A percentile compares a stretch with the other conserved stretches of the same genome.
Conservation (phyloP, 2,888 invertebrate species). For the Augiades crinisus region DNA sequence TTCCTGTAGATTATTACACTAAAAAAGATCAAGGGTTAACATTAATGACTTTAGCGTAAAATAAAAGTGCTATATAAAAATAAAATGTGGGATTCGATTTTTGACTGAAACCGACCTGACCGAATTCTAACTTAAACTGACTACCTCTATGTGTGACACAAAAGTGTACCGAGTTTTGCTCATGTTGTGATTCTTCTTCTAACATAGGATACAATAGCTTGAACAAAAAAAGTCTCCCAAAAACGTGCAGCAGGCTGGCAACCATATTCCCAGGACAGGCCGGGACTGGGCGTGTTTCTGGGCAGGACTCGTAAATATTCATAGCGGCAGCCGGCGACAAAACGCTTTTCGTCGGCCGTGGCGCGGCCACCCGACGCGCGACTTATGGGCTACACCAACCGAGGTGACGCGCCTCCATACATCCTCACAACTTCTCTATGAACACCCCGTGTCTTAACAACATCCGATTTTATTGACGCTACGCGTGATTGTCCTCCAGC, state of each 20-base stretch:
- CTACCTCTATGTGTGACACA: too few species aligned
- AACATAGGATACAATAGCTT: too few species aligned
- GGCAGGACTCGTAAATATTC: slow-evolving; percentile 66
- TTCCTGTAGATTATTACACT: too few species aligned
- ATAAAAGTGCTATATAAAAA: too few species aligned
- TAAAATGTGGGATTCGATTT: too few species aligned
- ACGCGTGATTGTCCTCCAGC: not conserved
- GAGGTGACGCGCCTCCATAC: slow-evolving; percentile 42
- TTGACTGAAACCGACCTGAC: too few species aligned
- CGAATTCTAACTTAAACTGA: too few species aligned
- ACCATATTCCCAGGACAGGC: slow-evolving; percentile 27
- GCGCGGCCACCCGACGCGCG: slow-evolving; percentile 66
- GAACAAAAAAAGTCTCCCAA: not conserved
- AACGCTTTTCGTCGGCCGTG: slow-evolving; percentile 58
- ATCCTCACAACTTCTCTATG: slow-evolving; percentile 18
- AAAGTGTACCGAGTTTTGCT: too few species aligned
- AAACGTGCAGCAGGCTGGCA: not conserved
- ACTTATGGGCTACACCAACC: slow-evolving; percentile 53
- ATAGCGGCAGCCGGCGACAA: slow-evolving; percentile 62
- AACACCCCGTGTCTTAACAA: not conserved
- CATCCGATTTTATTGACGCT: not conserved
- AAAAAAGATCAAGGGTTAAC: too few species aligned
- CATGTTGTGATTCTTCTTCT: too few species aligned
- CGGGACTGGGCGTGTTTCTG: slow-evolving; percentile 48
- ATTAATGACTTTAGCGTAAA: too few species aligned